Evolutionary conservation across 2,113 vertebrate species (phyloP).

Genomic region (Pseudorasbora parva): DNA sequence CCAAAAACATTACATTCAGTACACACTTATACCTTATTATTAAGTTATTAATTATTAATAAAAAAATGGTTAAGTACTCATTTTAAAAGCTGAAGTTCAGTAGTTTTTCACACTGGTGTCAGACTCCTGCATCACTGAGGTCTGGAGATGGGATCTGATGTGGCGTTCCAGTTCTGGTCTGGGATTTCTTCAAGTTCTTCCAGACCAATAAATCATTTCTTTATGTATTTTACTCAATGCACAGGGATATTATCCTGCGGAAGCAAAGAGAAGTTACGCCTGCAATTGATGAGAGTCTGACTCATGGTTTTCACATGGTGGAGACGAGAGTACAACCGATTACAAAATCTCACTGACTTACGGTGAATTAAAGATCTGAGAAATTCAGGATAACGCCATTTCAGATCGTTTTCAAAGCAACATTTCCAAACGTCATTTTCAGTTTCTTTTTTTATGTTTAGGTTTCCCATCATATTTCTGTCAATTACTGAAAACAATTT

Average conservation of each 20-base stretch:
- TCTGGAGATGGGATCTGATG: neutral
- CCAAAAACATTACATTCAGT: no score
- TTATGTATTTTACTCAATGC: neutral
- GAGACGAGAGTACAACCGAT: neutral
- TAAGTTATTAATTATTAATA: no score
- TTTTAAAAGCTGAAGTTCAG: neutral
- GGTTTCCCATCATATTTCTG: no score
- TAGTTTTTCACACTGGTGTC: neutral
- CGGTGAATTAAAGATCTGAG: no score
- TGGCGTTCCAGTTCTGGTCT: neutral
- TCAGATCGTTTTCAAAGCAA: no score
- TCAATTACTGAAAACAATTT: no score
- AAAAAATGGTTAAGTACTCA: no score
- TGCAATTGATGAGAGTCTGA: neutral
- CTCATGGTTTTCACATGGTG: neutral
- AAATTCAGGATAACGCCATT: no score
- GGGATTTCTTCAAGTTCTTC: neutral
- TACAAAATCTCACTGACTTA: neutral
- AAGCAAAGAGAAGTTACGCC: neutral
- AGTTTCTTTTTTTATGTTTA: no score
- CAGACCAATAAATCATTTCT: neutral
- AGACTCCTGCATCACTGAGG: neutral
- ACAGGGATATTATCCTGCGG: neutral
- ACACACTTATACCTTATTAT: no score
- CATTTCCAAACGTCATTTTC: no score